Percentiles rank a stretch among this genome's conserved stretches.
Conservation (phyloP, 2,888 invertebrate species). For the Cinara cedri region DNA sequence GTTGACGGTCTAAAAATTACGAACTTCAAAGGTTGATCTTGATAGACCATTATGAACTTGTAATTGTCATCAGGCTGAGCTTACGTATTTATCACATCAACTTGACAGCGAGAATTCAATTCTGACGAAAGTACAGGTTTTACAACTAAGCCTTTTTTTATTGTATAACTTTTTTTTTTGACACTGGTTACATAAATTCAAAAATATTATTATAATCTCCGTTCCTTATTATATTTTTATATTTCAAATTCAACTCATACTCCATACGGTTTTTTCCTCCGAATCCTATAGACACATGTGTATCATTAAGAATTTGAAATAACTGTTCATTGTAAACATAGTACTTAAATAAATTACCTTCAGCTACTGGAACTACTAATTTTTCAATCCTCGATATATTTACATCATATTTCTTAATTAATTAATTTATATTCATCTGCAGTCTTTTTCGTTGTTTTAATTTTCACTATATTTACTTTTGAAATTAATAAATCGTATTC, state of each 20-base stretch:
- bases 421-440: background rate
- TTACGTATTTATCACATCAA: background rate
- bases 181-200: background rate
- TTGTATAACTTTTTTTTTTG: background rate
- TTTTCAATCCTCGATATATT: slow-evolving; percentile 10
- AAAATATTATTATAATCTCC: background rate
- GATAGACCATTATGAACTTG: too few species aligned
- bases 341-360: slow-evolving; percentile 14
- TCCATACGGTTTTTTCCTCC: background rate
- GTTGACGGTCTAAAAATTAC: too few species aligned
- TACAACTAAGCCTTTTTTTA: background rate
- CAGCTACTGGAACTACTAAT: background rate
- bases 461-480: background rate
- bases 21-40: too few species aligned
- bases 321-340: slow-evolving; percentile 14
- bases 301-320: slow-evolving; percentile 6
- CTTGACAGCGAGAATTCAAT: background rate
- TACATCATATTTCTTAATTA: slow-evolving; percentile 2
- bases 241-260: background rate
- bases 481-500: slow-evolving; percentile 2
- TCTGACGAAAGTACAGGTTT: background rate
- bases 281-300: background rate
- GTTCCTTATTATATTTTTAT: background rate
- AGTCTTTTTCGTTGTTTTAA: background rate
- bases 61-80: background rate